A percentile compares a stretch with the other conserved stretches of the same genome.
Conservation (phyloP, 2,797 vertebrate species). For the Ctenosaura bakeri region DNA sequence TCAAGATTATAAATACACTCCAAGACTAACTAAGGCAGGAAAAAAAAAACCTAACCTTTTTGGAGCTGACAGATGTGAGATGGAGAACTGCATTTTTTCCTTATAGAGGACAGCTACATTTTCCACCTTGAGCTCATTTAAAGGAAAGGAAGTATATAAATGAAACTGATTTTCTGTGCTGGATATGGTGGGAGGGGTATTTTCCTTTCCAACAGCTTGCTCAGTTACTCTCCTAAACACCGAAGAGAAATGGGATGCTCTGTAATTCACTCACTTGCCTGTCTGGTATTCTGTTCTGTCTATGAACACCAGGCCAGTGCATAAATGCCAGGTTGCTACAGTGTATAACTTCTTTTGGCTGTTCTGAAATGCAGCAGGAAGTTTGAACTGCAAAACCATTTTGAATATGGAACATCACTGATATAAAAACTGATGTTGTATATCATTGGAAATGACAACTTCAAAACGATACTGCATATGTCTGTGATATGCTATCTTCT, state of each 20-base stretch:
- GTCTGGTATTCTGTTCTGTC: neutral
- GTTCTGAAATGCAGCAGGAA: neutral
- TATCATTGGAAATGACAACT: neutral
- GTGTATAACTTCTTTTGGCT: neutral
- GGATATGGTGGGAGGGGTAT: neutral
- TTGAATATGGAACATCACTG: neutral
- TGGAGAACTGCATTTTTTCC: neutral
- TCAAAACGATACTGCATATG: neutral
- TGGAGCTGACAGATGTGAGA: neutral
- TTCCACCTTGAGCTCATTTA: too few species aligned
- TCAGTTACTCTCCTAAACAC: neutral
- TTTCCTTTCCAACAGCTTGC: neutral
- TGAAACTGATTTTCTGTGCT: neutral
- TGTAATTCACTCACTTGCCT: neutral
- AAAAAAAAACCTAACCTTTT: neutral
- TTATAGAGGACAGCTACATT: too few species aligned
- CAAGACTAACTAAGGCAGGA: neutral
- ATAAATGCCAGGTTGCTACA: neutral
- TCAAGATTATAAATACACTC: neutral
- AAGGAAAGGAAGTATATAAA: neutral
- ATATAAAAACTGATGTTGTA: neutral
- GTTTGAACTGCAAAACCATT: neutral
- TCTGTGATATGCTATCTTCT: constrained; percentile 6
- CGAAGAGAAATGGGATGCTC: neutral
- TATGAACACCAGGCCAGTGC: neutral